Base-by-base conservation (phyloP, 2,888 invertebrate species). In the Nomada fabriciana region DNA sequence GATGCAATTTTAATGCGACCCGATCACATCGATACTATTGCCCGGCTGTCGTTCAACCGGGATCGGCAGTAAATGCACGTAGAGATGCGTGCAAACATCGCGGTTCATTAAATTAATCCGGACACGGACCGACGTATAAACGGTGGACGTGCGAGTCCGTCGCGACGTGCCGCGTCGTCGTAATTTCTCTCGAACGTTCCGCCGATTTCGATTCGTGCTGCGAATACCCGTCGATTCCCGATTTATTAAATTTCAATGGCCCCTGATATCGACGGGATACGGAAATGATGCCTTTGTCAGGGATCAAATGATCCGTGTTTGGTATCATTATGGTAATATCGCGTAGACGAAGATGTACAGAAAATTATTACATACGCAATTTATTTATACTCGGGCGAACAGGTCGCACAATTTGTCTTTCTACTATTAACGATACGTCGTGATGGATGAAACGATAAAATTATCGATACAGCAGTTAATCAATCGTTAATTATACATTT, bases 101-200 rank as follows among this genome's bases (percentile, higher is more conserved):
- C 80, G 89, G 88, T 91, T 91, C 91, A 91, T 91, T 91, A 90
- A 91, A 91, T 92, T 92, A 90, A 91, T 89, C 88, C 87, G 83
- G 36, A 86, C 84, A 86, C 83, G 87, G 81, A 82, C 70, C 81
- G 79, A 84, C 87, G 89, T 84, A 88, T 85, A 84, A 88, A 88
- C 80, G 88, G 82, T 82, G 87, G 75, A 85, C 89, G 88, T 84
- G 88, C 84, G 83, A 81, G 88, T 86, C 67, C 82, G 82, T 79
- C 83, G 87, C 89, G 88, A 88, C 88, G 88, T 86, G 88, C 85
- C 85, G 80, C 83, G 89, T 87, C 89, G 82, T 68, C 85, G 86
- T 88, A 88, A 88, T 88, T 88, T 82, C 88, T 80, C 76, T 59
- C 69, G 81, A 73, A 76, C 76, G 82, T 79, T 76, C 79, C 69